Conservation (phyloP, 2,113 vertebrate genomes). For the Tricholaema leucomelas region DNA sequence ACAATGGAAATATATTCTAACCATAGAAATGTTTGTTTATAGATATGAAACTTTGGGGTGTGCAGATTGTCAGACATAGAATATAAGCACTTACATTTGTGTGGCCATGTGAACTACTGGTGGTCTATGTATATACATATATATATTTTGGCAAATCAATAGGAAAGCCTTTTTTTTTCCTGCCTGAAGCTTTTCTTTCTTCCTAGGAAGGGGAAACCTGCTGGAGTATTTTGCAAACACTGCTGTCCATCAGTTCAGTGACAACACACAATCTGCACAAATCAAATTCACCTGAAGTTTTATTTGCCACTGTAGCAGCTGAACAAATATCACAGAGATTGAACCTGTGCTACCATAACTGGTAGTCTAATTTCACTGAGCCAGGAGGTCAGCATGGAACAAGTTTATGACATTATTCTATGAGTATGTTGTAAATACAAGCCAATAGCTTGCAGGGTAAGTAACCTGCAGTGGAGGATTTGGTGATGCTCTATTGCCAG, state of each 20-base stretch:
- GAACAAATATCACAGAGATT: conserved; percentile 4
- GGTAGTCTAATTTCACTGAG: conserved; percentile 16
- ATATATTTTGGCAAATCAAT: background rate
- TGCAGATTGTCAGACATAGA: background rate
- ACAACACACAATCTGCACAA: background rate
- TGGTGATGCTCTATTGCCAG: background rate
- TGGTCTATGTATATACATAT: too few relatives aligned
- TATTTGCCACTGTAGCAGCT: conserved; percentile 14
- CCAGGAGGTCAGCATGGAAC: background rate
- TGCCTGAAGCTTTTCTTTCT: background rate
- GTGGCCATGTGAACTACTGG: background rate
- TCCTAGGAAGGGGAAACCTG: background rate
- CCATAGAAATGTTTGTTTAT: background rate
- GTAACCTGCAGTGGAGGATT: background rate
- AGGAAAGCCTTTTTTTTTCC: background rate
- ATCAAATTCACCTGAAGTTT: background rate
- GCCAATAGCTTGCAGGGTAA: background rate
- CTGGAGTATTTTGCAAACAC: background rate
- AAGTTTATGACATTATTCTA: background rate
- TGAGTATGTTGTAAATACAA: conserved; percentile 4
- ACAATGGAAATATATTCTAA: background rate
- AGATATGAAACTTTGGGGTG: background rate
- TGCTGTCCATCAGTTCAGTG: background rate
- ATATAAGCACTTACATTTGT: background rate
- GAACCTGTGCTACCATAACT: background rate